Percentiles rank a stretch among this genome's conserved stretches.
Evolutionary conservation across 2,888 invertebrate genomes (phyloP).

Genomic region (Hirtodrosophila duncani): DNA sequence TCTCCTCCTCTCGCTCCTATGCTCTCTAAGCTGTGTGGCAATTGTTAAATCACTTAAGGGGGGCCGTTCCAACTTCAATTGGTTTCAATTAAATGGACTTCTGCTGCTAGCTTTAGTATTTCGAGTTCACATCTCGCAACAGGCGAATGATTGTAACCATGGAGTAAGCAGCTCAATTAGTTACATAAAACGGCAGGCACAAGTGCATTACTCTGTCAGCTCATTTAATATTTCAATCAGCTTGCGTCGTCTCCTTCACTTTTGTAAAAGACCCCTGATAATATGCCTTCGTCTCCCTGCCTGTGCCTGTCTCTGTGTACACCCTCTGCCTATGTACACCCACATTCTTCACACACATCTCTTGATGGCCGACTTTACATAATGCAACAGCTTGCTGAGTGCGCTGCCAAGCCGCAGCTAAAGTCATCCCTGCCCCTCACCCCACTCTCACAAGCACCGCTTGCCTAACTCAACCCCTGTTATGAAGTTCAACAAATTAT

Average conservation of each 20-base stretch:
- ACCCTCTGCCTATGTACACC: constrained; percentile 19
- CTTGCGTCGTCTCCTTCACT: no score
- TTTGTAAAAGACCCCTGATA: no score
- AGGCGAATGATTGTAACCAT: no score
- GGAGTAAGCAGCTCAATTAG: constrained; percentile 18
- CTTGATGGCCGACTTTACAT: constrained; percentile 25
- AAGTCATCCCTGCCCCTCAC: background rate
- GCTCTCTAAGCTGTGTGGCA: constrained; percentile 2
- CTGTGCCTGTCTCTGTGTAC: background rate
- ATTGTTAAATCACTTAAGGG: constrained; percentile 27
- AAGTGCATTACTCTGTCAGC: no score
- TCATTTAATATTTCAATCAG: no score
- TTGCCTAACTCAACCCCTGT: constrained; percentile 24
- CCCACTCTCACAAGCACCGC: constrained; percentile 1
- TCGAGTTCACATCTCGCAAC: no score
- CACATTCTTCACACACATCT: constrained; percentile 29
- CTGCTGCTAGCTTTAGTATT: no score
- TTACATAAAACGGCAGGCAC: no score
- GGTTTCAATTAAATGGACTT: constrained; percentile 57
- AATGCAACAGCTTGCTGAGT: constrained; percentile 64
- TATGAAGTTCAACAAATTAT: constrained; percentile 70
- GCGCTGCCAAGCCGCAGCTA: background rate
- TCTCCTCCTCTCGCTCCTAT: background rate
- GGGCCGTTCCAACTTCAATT: constrained; percentile 44
- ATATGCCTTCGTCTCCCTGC: no score